Base-by-base conservation (phyloP, 1,140 invertebrate genomes). In the Arion vulgaris region DNA sequence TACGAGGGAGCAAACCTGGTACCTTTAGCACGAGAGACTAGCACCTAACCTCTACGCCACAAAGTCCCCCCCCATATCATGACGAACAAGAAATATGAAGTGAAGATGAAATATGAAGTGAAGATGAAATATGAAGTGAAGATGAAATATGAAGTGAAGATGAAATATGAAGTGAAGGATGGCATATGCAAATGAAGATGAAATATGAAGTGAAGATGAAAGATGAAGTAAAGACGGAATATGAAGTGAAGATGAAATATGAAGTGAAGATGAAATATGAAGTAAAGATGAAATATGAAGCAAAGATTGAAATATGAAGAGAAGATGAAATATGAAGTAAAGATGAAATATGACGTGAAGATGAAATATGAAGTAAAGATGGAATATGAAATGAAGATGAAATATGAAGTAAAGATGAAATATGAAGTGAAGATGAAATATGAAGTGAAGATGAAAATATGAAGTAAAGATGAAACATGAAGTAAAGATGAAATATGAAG, bases 131-230 rank as follows among this genome's bases (percentile, higher is more conserved):
- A n/a, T n/a, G n/a, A n/a, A n/a, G n/a, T n/a, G n/a, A n/a, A n/a
- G n/a, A n/a, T n/a, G n/a, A n/a, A n/a, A n/a, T n/a, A n/a, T n/a
- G n/a, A n/a, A n/a, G n/a, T n/a, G n/a, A n/a, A n/a, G n/a, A n/a
- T n/a, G n/a, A n/a, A n/a, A n/a, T n/a, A n/a, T n/a, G n/a, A n/a
- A n/a, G n/a, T n/a, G n/a, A n/a, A n/a, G n/a, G n/a, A 49, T 9
- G 9, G 19, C 9, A 9, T 19, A 19, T 19, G 19, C n/a, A 49
- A 11, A 9, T 49, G 19, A 72, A 34, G 69, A 72, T 34, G 17
- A 38, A 72, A n/a, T 34, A 72, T 15, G 34, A 72, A 32, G 34
- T 15, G 32, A 34, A 38, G 77, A 79, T n/a, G 57, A 68, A 66
- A 66, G 57, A n/a, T 15, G 57, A 62, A 62, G 57, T 15, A n/a